A percentile compares a stretch with the other conserved stretches of the same genome.
These are phyloP conservation scores for Mythimna pallens DNA, from an alignment of 2,888 invertebrate species.

Conservation along the genomic window DNA sequence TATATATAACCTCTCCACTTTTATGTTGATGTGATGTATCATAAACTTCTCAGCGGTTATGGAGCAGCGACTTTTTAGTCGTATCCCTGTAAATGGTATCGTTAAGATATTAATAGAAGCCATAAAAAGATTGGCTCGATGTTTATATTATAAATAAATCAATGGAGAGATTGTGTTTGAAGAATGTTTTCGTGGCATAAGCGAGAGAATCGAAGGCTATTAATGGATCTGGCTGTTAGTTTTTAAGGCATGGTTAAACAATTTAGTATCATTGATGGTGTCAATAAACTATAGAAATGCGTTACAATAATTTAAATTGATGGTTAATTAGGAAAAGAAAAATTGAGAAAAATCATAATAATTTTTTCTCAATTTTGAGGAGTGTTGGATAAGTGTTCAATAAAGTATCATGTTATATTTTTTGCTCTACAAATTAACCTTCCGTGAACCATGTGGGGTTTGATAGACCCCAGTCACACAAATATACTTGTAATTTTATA, in stretches of 20 bases:
- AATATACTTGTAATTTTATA: too few relatives aligned
- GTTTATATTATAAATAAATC: constrained; percentile 62
- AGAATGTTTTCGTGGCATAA: constrained; percentile 42
- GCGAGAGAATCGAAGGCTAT: constrained; percentile 24
- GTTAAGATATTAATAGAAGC: constrained; percentile 62
- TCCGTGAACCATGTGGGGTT: too few relatives aligned
- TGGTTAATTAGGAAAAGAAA: too few relatives aligned
- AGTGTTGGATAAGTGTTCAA: too few relatives aligned
- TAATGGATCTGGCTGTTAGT: constrained; percentile 9
- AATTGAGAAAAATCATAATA: too few relatives aligned
- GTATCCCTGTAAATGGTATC: constrained; percentile 59
- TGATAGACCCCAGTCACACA: too few relatives aligned
- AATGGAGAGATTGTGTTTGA: constrained; percentile 49
- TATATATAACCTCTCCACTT: constrained; percentile 64
- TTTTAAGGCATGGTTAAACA: constrained; percentile 1
- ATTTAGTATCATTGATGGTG: background rate
- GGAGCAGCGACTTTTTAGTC: constrained; percentile 50
- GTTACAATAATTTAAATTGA: background rate
- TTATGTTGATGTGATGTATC: constrained; percentile 67
- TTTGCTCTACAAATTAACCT: too few relatives aligned
- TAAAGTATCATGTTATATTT: too few relatives aligned
- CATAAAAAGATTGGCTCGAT: constrained; percentile 57
- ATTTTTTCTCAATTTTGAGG: too few relatives aligned
- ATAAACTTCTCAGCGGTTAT: constrained; percentile 61
- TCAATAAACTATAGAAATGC: background rate